Percentiles rank a stretch among this genome's conserved stretches.
phyloP scores from a whole-genome alignment of 2,888 invertebrate genomes.

The Brachypterus glaber region DNA sequence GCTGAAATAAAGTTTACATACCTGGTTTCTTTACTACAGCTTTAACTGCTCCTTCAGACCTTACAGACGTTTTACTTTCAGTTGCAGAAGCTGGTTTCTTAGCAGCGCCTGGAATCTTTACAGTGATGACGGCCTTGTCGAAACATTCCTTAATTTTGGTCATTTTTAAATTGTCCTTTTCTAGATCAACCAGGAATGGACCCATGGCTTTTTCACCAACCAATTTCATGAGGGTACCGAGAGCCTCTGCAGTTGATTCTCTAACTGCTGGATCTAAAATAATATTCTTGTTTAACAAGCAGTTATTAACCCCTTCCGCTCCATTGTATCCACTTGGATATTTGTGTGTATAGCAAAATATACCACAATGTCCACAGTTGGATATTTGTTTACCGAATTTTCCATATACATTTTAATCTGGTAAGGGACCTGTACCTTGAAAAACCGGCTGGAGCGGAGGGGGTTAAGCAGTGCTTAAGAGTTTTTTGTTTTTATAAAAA shows the following conservation, averaged over 20 bases:
- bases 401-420: no score
- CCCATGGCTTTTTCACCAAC: conserved; percentile 85
- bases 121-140: conserved; percentile 82
- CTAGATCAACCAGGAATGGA: conserved; percentile 80
- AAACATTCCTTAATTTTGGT: conserved; percentile 88
- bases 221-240: conserved; percentile 89
- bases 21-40: conserved; percentile 32
- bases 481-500: neutral
- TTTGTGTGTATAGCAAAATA: no score
- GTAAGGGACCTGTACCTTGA: no score
- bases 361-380: no score
- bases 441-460: no score
- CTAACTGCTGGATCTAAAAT: conserved; percentile 72
- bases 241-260: conserved; percentile 84
- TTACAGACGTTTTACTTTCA: conserved; percentile 16
- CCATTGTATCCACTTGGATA: no score
- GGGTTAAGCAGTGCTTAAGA: no score
- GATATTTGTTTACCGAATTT: no score
- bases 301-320: no score
- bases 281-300: conserved; percentile 3
- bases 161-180: conserved; percentile 84
- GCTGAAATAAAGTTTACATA: conserved; percentile 9
- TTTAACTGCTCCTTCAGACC: conserved; percentile 24
- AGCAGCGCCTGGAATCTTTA: conserved; percentile 56
- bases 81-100: conserved; percentile 49